Conservation (phyloP, 2,888 invertebrate genomes). For the Amphimallon solstitiale region DNA sequence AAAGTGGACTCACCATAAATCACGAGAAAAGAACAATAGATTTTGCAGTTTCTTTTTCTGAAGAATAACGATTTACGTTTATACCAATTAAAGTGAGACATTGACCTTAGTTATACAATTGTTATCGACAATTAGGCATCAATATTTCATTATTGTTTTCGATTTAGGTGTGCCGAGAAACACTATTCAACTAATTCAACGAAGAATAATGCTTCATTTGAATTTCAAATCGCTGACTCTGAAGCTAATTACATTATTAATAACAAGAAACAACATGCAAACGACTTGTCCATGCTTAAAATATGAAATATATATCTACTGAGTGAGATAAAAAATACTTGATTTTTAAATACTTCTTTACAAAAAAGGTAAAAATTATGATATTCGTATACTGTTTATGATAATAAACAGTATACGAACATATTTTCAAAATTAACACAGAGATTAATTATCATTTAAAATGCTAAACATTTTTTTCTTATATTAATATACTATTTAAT, state of each 20-base stretch:
- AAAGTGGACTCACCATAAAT: constrained; percentile 11
- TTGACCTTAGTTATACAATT: constrained; percentile 27
- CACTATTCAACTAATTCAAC: background rate
- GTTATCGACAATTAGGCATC: constrained; percentile 23
- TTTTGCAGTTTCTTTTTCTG: constrained; percentile 10
- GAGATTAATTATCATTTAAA: too few relatives aligned
- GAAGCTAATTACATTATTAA: constrained; percentile 3
- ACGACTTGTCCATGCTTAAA: too few relatives aligned
- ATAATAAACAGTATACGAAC: too few relatives aligned
- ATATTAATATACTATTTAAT: too few relatives aligned
- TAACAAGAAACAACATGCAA: too few relatives aligned
- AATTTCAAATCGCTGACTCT: constrained; percentile 12
- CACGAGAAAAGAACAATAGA: constrained; percentile 12
- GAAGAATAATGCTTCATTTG: constrained; percentile 20
- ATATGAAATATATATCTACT: too few relatives aligned
- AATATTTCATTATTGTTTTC: constrained; percentile 24
- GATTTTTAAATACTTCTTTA: too few relatives aligned
- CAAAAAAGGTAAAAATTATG: too few relatives aligned
- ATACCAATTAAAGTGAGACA: constrained; percentile 21
- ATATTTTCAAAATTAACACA: too few relatives aligned
- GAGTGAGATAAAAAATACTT: too few relatives aligned
- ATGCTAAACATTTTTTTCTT: too few relatives aligned
- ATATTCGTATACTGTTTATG: too few relatives aligned
- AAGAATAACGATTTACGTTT: constrained; percentile 16
- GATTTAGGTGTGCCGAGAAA: constrained; percentile 3